These are phyloP conservation scores for Larimichthys polyactis DNA, from an alignment of 2,113 vertebrate species.

Conservation along the genomic window DNA sequence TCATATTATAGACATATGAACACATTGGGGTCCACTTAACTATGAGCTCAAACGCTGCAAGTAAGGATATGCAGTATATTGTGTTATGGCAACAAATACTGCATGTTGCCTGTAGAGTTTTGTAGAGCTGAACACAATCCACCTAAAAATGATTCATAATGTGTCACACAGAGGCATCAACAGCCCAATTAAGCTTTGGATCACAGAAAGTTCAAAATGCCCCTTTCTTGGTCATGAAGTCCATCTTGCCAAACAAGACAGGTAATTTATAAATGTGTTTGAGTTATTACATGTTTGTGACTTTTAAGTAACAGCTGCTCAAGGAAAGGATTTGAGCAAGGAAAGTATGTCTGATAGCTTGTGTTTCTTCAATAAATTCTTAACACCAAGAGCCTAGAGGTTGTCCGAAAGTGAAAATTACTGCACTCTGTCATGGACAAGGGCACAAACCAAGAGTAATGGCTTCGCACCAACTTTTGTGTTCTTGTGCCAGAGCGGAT, in stretches of 20 bases:
- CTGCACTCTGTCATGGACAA: constrained; percentile 63
- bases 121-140: neutral
- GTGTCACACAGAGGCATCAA: neutral
- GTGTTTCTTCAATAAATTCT: constrained; percentile 27
- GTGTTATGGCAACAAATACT: neutral
- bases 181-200: neutral
- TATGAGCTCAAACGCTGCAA: neutral
- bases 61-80: neutral
- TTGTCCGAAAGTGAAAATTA: constrained; percentile 60
- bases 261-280: neutral
- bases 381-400: constrained; percentile 35
- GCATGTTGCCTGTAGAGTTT: neutral
- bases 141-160: neutral
- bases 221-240: neutral
- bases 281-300: constrained; percentile 3
- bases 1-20: neutral
- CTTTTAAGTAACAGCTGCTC: neutral
- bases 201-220: neutral
- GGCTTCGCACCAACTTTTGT: constrained; percentile 47
- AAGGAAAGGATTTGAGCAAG: neutral
- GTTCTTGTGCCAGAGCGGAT: constrained; percentile 64
- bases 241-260: neutral
- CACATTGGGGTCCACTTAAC: neutral
- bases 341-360: neutral
- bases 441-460: constrained; percentile 64